Base-by-base conservation (phyloP, 2,888 invertebrate species). In the Hipparchia sbordonii region DNA sequence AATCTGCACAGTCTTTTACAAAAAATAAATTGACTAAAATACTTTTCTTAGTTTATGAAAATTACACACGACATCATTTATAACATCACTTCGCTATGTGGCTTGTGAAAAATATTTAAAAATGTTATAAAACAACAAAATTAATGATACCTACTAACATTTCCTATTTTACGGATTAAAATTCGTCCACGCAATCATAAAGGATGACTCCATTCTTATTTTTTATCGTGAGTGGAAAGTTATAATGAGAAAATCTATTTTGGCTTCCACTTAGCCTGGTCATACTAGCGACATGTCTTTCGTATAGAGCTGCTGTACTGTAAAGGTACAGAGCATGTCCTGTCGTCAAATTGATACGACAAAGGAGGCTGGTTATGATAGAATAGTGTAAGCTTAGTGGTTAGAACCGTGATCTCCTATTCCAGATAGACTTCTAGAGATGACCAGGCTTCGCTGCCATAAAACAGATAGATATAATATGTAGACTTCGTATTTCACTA, bases 171-270 rank as follows among this genome's bases (percentile, higher is more conserved):
- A 63, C 70, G 52, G 45, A 70, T 69, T 67, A 70, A 67, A 73
- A 73, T 54, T 63, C 73, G 77, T 79, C 78, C 77, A 82, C 81
- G 85, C 86, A 87, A 89, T 85, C 85, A 84, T 84, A 87, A 86
- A 86, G 82, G 85, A 92, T 90, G 89, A 91, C 84, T 91, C 84
- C 87, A 87, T 88, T 88, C 82, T 85, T 87, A 87, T 90, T 92
- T 92, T 92, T 89, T 88, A 89, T 89, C 84, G 82, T 79, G 84
- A 86, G 89, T 82, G 88, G 85, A 90, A 90, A 91, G 86, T 90
- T 89, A 89, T 92, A 93, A 92, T 91, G 90, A 92, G 89, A 86
- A 83, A 74, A 80, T 87, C 90, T 93, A 92, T 92, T 57, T 57
- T 57, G 13, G 57, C 23, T 57, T 23, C 23, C 8, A 57, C 23